Conservation (phyloP, 2,797 vertebrate genomes). For the Microctenopoma steveboyesi region DNA sequence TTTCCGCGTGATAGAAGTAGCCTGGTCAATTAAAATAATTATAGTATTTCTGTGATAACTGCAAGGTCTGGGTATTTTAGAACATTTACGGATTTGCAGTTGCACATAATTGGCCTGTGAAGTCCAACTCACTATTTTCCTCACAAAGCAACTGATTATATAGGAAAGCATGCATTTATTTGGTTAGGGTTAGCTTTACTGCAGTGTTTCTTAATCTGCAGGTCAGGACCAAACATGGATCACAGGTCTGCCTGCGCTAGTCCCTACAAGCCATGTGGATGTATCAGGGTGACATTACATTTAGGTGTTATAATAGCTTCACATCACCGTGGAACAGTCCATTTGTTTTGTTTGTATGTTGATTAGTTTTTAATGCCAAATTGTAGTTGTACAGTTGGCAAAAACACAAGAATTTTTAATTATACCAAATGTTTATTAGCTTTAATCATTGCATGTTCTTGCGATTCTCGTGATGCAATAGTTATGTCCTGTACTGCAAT, state of each 20-base stretch:
- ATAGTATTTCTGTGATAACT: conserved; percentile 79
- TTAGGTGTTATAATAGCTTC: not conserved
- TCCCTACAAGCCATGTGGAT: conserved; percentile 13
- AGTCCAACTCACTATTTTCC: conserved; percentile 70
- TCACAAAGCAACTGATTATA: conserved; percentile 69
- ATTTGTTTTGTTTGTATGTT: not conserved
- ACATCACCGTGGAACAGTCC: not conserved
- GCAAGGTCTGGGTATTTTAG: conserved; percentile 72
- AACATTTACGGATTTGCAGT: conserved; percentile 79
- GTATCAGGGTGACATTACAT: conserved; percentile 18
- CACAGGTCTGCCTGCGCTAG: conserved; percentile 36
- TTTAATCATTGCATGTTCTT: not conserved
- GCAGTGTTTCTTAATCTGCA: conserved; percentile 51
- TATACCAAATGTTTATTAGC: not conserved
- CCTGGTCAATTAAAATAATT: conserved; percentile 78
- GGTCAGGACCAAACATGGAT: conserved; percentile 60
- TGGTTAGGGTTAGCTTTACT: conserved; percentile 65
- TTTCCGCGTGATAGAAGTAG: conserved; percentile 71
- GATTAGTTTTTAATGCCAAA: not conserved
- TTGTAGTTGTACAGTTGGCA: no score
- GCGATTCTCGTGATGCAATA: not conserved
- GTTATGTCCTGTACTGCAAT: not conserved
- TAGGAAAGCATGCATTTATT: conserved; percentile 66
- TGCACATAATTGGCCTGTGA: conserved; percentile 74
- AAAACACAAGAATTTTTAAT: not conserved